Evolutionary conservation across 1,140 invertebrate genomes (phyloP), one percentile per base, ranked within the genome.

Genomic region (Gryllus bimaculatus): DNA sequence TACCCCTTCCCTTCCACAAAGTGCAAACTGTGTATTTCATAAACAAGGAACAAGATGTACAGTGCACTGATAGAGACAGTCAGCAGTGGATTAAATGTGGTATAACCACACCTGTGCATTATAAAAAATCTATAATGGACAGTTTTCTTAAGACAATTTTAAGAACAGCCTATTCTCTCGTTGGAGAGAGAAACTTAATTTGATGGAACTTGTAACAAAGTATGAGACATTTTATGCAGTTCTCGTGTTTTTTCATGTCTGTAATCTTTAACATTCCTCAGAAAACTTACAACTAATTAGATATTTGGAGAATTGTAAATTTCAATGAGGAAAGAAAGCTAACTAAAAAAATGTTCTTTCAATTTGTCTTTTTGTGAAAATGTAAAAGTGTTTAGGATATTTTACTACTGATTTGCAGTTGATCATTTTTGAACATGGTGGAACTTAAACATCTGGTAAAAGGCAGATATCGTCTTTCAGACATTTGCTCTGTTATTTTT

Each of bases 351-450:
- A n/a, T 39, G 13, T 48, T 74, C 8, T 48, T 8, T 78, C 47
- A 74, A 47, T 78, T 66, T 76, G 76, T 76, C 75, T 76, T 79
- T 48, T 79, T 48, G 47, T 66, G 48, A 79, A 77, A 78, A 54
- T 54, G 85, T 87, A 86, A 86, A 85, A 87, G 85, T 85, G 85
- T 81, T 85, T 87, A 86, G 87, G 85, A 87, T 86, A 86, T 87
- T 87, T 86, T 86, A 86, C 84, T 86, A 86, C 86, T 86, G 83
- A 86, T 86, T 87, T 87, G 85, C 86, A 86, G 85, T 85, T 85
- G 84, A 84, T 84, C 82, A 85, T 85, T 83, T 85, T 83, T 73
- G n/a, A 79, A 48, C 74, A 8, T 18, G 47, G 54, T n/a, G 48
- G 48, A 20, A 73, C 39, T 15, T 15, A n/a, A 48, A 74, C 74